Conservation (phyloP, 1,140 invertebrate genomes). For the Drosophila rufa region DNA sequence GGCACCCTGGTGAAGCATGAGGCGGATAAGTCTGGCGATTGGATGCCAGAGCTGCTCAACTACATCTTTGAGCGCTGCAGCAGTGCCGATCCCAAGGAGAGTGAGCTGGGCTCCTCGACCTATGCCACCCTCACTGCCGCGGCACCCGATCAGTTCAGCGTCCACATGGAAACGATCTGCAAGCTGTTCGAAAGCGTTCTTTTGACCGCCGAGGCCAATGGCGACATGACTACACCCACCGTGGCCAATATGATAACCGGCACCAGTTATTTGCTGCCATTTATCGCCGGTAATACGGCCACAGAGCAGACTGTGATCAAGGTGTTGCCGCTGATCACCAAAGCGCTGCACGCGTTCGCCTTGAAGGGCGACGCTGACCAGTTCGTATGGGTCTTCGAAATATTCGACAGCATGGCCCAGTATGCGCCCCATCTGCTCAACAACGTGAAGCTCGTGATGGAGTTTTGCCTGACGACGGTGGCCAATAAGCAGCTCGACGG, state of each 20-base stretch:
- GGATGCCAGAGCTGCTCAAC: constrained; percentile 89
- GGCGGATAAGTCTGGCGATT: constrained; percentile 86
- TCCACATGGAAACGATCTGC: constrained; percentile 76
- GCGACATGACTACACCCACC: constrained; percentile 67
- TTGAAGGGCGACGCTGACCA: constrained; percentile 86
- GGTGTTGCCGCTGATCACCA: constrained; percentile 88
- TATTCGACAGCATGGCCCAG: constrained; percentile 91
- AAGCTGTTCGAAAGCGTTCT: constrained; percentile 67
- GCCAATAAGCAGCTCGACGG: constrained; percentile 87
- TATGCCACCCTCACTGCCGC: constrained; percentile 73
- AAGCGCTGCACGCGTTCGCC: constrained; percentile 87
- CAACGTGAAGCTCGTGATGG: constrained; percentile 88
- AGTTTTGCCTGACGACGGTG: constrained; percentile 89
- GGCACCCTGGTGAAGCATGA: constrained; percentile 91
- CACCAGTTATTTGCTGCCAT: constrained; percentile 72
- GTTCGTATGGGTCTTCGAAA: constrained; percentile 89
- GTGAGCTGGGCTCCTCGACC: constrained; percentile 78
- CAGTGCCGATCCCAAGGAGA: constrained; percentile 69
- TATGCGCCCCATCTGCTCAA: constrained; percentile 88
- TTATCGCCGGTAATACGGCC: constrained; percentile 63
- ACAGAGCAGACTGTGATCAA: constrained; percentile 87
- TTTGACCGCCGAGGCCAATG: constrained; percentile 54
- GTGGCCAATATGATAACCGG: constrained; percentile 70
- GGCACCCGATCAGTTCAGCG: constrained; percentile 81
- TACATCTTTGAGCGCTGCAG: constrained; percentile 86